phyloP scores from a whole-genome alignment of 2,113 vertebrate genomes.

The Athene cunicularia region DNA sequence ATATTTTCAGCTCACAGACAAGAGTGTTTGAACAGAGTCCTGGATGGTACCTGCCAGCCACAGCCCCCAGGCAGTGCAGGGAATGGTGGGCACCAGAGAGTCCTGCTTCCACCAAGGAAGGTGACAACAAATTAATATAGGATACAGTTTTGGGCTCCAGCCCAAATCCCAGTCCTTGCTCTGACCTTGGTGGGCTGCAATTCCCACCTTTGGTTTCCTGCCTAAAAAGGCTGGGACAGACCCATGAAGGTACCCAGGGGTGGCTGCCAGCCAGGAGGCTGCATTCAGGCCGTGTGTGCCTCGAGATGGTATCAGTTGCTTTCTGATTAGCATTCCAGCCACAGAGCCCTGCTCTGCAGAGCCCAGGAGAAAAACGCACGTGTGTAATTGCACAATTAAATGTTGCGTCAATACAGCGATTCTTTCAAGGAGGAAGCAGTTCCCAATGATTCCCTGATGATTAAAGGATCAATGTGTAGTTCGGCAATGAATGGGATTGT shows the following conservation, averaged over 20 bases:
- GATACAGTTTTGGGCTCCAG: background rate
- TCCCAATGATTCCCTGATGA: background rate
- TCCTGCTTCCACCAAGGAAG: background rate
- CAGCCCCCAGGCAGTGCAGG: background rate
- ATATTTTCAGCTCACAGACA: background rate
- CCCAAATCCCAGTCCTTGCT: background rate
- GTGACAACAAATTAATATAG: background rate
- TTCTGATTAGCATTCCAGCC: constrained; percentile 21
- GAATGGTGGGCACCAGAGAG: accelerated
- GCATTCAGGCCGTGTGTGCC: background rate
- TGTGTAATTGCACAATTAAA: constrained; percentile 1
- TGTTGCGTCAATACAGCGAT: background rate
- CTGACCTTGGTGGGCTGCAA: background rate
- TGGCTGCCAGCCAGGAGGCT: background rate
- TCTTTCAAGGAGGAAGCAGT: constrained; percentile 3
- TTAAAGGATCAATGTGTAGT: constrained; percentile 45
- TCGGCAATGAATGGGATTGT: background rate
- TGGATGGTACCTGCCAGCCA: background rate
- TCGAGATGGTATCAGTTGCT: background rate
- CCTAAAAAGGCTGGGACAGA: background rate
- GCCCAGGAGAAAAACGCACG: background rate
- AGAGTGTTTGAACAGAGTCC: background rate
- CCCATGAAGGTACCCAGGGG: background rate
- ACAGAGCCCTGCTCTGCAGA: background rate
- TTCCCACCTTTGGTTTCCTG: background rate